Evolutionary conservation across 2,888 invertebrate species (phyloP), one percentile per base, ranked within the genome.

Genomic region (Metellina segmentata): DNA sequence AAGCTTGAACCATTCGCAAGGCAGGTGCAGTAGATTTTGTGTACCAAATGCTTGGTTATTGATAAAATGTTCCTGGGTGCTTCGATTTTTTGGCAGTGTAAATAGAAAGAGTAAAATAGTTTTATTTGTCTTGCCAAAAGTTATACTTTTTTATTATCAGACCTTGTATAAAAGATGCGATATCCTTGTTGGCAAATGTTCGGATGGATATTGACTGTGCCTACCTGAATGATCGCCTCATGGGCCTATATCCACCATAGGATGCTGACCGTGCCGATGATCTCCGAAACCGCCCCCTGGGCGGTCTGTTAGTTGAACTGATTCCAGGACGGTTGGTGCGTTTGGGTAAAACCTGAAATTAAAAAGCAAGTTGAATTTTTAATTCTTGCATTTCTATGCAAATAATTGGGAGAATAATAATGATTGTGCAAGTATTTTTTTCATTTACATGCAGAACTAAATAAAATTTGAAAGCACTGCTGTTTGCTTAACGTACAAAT

Each of bases 251-350:
- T n/a, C 89, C 87, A 16, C 77, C 75, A 71, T 70, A 69, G 72
- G 34, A 81, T 5, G 61, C 34, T 7, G 70, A 20, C 6, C 89
- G 52, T 1, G 48, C 4, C 6, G 8, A 6, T 49, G 75, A 7
- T 7, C 87, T 11, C 93, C 94, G 79, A 85, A 93, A 94, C 6
- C 94, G 93, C 6, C 95, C 94, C 85, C 95, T 94, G 2, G 96
- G 96, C 13, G 95, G 97, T 94, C 99, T 96, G 95, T 99, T 98
- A 90, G 99, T 99, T 92, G 98, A 96, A 94, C 98, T 98, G 94
- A 99, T 96, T 85, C 99, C 99, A 53, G 99, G 99, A 94, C 98
- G 97, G 96, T 99, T 99, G 89, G 99, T 99, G 95, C 99, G 96
- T 96, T 99, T 99, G 74, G 98, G 97, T 97, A 97, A 97, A 94